These are phyloP conservation scores for Anabas testudineus DNA, from an alignment of 2,797 vertebrate species.

Conservation along the genomic window DNA sequence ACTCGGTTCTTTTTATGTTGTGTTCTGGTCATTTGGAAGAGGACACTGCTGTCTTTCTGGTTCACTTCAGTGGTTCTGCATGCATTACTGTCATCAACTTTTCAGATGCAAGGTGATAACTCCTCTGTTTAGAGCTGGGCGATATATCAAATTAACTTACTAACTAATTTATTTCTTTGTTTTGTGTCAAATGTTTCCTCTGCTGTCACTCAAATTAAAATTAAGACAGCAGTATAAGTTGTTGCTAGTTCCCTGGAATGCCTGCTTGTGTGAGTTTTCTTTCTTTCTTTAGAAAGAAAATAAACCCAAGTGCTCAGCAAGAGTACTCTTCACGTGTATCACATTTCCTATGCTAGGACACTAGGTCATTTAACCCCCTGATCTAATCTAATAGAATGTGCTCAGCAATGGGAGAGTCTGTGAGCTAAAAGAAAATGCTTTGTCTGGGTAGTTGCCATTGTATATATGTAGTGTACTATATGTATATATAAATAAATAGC, in stretches of 20 bases:
- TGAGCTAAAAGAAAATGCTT: slow-evolving; percentile 15
- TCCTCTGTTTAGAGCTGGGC: neutral
- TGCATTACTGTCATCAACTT: neutral
- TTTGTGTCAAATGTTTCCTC: no score
- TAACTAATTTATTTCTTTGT: no score
- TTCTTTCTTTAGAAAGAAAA: neutral
- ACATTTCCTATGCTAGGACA: slow-evolving; percentile 10
- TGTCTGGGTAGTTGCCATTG: neutral
- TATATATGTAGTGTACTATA: neutral
- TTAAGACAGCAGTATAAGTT: no score
- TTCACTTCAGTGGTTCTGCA: neutral
- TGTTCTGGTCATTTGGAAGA: no score
- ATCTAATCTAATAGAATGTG: slow-evolving; percentile 52
- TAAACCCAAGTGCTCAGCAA: neutral
- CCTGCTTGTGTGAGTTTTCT: no score
- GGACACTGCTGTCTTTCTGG: no score
- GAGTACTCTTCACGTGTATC: slow-evolving; percentile 1
- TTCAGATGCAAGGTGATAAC: neutral
- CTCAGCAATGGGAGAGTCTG: neutral
- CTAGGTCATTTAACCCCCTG: slow-evolving; percentile 42
- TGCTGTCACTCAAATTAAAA: no score
- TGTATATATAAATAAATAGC: neutral
- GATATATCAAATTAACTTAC: no score
- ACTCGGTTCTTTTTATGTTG: no score
- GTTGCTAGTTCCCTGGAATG: no score